A percentile compares a stretch with the other conserved stretches of the same genome.
phyloP scores from a whole-genome alignment of 2,888 invertebrate species.

The Dioctria rufipes region DNA sequence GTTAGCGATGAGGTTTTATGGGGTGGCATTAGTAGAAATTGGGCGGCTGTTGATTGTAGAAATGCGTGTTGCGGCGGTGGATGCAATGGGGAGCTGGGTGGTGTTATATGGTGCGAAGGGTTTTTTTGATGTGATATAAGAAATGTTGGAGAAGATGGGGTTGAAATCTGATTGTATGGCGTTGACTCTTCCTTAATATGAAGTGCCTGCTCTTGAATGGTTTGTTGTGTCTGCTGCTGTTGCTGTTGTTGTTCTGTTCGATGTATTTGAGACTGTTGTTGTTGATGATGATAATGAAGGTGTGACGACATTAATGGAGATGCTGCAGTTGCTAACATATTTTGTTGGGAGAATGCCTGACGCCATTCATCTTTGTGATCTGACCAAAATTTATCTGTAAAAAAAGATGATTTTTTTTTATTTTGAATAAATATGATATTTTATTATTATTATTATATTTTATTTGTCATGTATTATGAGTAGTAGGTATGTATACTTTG shows the following conservation, averaged over 20 bases:
- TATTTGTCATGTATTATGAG: background rate
- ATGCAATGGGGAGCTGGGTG: slow-evolving; percentile 43
- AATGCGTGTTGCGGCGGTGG: slow-evolving; percentile 56
- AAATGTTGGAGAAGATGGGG: slow-evolving; percentile 60
- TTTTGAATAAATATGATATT: background rate
- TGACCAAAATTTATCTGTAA: slow-evolving; percentile 58
- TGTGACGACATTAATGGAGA: slow-evolving; percentile 56
- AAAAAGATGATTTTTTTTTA: background rate
- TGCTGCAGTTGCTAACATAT: slow-evolving; percentile 58
- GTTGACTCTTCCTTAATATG: slow-evolving; percentile 59
- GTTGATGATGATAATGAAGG: slow-evolving; percentile 21
- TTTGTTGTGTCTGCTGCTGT: slow-evolving; percentile 62
- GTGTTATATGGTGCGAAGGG: slow-evolving; percentile 55
- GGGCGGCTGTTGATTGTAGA: slow-evolving; percentile 55
- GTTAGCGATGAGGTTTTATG: slow-evolving; percentile 60
- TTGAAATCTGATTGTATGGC: slow-evolving; percentile 59
- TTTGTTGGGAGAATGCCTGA: slow-evolving; percentile 54
- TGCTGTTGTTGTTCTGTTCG: slow-evolving; percentile 49
- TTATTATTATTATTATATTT: background rate
- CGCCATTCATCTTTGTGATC: slow-evolving; percentile 59
- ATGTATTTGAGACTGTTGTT: slow-evolving; percentile 28
- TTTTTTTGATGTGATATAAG: slow-evolving; percentile 26
- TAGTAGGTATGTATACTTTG: background rate
- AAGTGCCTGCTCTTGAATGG: slow-evolving; percentile 58
- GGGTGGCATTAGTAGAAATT: slow-evolving; percentile 60